phyloP scores from a whole-genome alignment of 2,888 invertebrate genomes.

The Notocelia uddmanniana region DNA sequence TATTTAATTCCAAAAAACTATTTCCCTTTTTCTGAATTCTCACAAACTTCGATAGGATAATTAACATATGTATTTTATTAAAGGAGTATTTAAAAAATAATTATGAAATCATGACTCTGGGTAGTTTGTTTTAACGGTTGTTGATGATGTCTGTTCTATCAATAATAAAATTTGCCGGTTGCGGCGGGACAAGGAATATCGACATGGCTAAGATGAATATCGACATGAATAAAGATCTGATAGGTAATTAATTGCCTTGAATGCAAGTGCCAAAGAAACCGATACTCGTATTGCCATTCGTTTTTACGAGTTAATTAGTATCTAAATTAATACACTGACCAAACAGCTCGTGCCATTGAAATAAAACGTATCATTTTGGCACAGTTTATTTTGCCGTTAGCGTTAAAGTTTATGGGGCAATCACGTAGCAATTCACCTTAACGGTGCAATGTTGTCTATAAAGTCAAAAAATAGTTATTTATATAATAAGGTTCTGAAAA shows the following conservation, averaged over 20 bases:
- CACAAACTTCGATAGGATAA: no score
- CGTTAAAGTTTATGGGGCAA: conserved; percentile 3
- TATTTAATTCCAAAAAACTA: no score
- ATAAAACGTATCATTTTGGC: neutral
- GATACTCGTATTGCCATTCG: neutral
- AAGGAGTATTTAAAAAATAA: neutral
- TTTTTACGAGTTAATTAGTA: neutral
- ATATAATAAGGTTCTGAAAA: neutral
- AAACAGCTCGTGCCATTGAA: conserved; percentile 6
- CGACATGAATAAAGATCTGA: no score
- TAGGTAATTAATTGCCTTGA: neutral
- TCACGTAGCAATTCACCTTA: conserved; percentile 4
- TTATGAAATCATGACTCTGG: neutral
- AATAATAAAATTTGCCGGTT: no score
- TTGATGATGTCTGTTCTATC: no score
- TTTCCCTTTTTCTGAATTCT: no score
- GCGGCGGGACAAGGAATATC: no score
- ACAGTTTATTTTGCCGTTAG: neutral
- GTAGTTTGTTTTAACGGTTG: neutral
- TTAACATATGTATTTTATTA: neutral
- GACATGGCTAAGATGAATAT: no score
- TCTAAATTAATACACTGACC: neutral
- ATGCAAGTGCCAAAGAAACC: neutral
- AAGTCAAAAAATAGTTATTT: neutral
- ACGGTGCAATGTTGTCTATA: no score